Percentiles rank a stretch among this genome's conserved stretches.
phyloP scores from a whole-genome alignment of 1,140 invertebrate species.

The Leptinotarsa lineolata region DNA sequence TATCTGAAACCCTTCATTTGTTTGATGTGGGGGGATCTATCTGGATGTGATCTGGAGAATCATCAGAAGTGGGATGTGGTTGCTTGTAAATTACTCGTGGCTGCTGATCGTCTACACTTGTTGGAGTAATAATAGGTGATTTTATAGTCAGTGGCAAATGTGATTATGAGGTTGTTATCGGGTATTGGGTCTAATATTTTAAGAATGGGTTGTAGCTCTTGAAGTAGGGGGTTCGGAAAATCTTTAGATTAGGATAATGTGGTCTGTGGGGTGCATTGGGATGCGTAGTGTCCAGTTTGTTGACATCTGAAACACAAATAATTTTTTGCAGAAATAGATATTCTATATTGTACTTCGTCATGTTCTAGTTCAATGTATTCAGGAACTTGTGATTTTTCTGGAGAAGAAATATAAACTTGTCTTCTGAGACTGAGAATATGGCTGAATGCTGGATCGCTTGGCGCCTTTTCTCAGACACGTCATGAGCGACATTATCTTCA shows the following conservation, averaged over 20 bases:
- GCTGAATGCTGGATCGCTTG: not conserved
- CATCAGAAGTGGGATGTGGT: not conserved
- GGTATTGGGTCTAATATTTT: not conserved
- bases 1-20: not conserved
- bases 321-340: not conserved
- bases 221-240: not conserved
- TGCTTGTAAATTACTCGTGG: no score
- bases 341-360: not conserved
- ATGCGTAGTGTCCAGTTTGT: not conserved
- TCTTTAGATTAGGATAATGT: not conserved
- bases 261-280: not conserved
- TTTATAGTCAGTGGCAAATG: not conserved
- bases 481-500: not conserved
- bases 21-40: not conserved
- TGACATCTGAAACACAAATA: not conserved
- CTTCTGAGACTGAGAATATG: not conserved
- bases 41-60: not conserved
- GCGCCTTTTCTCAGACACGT: not conserved
- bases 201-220: not conserved
- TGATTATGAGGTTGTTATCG: not conserved
- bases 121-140: not conserved
- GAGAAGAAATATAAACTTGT: no score
- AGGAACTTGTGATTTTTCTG: not conserved
- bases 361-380: not conserved
- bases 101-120: not conserved